Base-by-base conservation (phyloP, 2,888 invertebrate species). In the Volucella bombylans region DNA sequence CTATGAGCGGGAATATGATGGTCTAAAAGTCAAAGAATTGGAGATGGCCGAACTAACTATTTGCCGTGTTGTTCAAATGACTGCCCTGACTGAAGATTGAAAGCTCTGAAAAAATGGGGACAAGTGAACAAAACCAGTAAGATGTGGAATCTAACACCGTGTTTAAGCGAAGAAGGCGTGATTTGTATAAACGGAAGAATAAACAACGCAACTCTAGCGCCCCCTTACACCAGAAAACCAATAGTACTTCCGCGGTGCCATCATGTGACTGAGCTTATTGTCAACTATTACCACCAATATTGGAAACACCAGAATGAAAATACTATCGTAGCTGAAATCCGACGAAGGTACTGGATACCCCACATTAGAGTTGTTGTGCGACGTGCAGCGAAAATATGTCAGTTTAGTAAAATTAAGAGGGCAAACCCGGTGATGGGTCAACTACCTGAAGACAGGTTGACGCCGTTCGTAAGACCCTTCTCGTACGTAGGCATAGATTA, bases 181-280 rank as follows among this genome's bases (percentile, higher is more conserved):
- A 39, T 57, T 39, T 15, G 39, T 10, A 9, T 62, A 23, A 14
- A 62, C 14, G 62, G 49, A 1, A 31, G 62, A 9, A 62, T 62
- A n/a, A 39, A 18, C 18, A 12, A 15, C 1, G 64, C 50, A 12
- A 8, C 8, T 3, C 31, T 14, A 8, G 47, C 14, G 18, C 47
- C n/a, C n/a, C 8, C 11, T 23, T 11, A 62, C n/a, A 47, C 47
- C 11, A 23, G 62, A n/a, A 12, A n/a, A 11, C 49, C 62, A 8
- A 64, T 50, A 11, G 18, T 65, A 9, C 11, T 65, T 10, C 64
- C 64, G 11, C 11, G 43, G 11, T 10, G 11, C 2, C 49, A 50
- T 18, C 49, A 50, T n/a, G n/a, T n/a, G n/a, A n/a, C 39, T 49
- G 8, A 38, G n/a, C n/a, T n/a, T n/a, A n/a, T n/a, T n/a, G n/a